These are phyloP conservation scores for Luperina testacea DNA, from an alignment of 2,888 invertebrate species.

Conservation along the genomic window DNA sequence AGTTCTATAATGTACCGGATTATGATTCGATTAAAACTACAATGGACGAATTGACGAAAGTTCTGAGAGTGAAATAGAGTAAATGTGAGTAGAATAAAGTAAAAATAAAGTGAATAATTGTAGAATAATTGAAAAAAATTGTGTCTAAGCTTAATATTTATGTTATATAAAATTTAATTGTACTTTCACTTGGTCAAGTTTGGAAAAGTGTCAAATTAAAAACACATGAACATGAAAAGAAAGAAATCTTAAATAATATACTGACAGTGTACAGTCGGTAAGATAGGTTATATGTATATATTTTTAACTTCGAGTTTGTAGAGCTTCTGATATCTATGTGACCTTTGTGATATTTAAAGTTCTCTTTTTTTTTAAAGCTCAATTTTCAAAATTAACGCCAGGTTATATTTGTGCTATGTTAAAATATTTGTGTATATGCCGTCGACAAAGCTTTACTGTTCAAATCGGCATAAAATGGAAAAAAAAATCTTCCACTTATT, in stretches of 20 bases:
- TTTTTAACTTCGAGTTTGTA: background rate
- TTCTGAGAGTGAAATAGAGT: constrained; percentile 24
- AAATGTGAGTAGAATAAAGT: constrained; percentile 33
- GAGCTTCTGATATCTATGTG: too few species aligned
- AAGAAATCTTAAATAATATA: background rate
- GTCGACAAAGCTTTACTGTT: background rate
- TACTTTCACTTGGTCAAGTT: constrained; percentile 38
- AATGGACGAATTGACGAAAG: constrained; percentile 49
- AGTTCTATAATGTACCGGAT: constrained; percentile 51
- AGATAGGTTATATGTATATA: background rate
- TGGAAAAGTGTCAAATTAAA: constrained; percentile 28
- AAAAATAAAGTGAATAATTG: constrained; percentile 34
- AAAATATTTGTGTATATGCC: background rate
- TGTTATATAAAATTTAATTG: constrained; percentile 1
- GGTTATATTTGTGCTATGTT: too few species aligned
- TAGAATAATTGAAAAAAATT: constrained; percentile 6
- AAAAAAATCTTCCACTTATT: background rate
- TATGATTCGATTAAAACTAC: constrained; percentile 59
- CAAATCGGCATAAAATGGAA: background rate
- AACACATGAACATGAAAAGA: background rate
- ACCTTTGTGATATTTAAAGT: too few species aligned
- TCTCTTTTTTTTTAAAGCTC: background rate
- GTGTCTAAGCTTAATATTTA: background rate
- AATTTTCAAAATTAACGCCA: background rate
- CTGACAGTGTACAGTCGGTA: background rate